phyloP scores from a whole-genome alignment of 2,797 vertebrate species.

The Acestrorhynchus altus region DNA sequence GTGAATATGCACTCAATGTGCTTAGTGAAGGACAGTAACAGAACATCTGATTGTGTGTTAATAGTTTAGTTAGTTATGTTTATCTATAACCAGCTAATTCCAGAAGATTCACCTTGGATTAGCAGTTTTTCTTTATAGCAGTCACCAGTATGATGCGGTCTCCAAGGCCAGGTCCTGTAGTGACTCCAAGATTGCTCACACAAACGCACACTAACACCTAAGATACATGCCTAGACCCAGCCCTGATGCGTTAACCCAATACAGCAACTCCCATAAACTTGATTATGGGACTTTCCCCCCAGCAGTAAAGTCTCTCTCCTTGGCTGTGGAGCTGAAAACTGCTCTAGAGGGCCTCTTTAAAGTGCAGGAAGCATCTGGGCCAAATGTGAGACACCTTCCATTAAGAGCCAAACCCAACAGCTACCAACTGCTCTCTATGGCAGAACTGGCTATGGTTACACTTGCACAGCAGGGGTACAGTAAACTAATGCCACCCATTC shows the following conservation, averaged over 20 bases:
- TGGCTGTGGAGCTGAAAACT: conserved; percentile 70
- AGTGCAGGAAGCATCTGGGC: conserved; percentile 76
- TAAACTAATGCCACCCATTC: conserved; percentile 67
- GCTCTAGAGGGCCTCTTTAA: conserved; percentile 72
- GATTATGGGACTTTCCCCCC: conserved; percentile 74
- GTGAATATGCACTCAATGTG: too few species aligned
- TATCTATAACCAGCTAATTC: too few species aligned
- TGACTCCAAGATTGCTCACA: conserved; percentile 26
- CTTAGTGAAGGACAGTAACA: too few species aligned
- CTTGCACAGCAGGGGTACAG: conserved; percentile 74
- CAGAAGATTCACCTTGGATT: too few species aligned
- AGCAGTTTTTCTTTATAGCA: conserved; percentile 54
- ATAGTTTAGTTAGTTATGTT: too few species aligned
- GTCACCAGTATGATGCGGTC: conserved; percentile 16
- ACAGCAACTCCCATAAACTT: conserved; percentile 75
- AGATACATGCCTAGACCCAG: conserved; percentile 53
- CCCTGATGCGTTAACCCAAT: conserved; percentile 77
- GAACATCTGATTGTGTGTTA: too few species aligned
- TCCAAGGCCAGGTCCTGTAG: conserved; percentile 26
- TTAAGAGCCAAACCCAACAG: conserved; percentile 59
- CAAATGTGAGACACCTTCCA: conserved; percentile 48
- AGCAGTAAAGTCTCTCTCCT: conserved; percentile 34
- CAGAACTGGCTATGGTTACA: conserved; percentile 78
- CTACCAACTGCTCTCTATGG: conserved; percentile 56
- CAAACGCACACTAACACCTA: conserved; percentile 54